Percentiles rank a stretch among this genome's conserved stretches.
phyloP scores from a whole-genome alignment of 1,140 invertebrate genomes.

The Conus betulinus region DNA sequence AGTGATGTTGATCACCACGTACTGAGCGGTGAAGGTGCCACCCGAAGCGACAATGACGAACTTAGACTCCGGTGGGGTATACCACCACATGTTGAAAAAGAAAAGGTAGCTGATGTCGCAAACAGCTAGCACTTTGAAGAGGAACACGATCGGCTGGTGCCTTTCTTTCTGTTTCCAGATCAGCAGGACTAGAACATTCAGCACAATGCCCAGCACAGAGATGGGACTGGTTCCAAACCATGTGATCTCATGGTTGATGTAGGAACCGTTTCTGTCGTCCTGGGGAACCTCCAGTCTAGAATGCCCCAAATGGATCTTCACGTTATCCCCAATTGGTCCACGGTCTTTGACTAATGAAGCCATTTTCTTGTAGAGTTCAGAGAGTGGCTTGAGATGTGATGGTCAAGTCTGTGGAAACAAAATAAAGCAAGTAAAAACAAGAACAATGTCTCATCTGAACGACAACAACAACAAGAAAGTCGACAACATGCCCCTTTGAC shows the following conservation, averaged over 20 bases:
- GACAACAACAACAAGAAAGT: no score
- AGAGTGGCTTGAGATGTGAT: no score
- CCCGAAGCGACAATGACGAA: background rate
- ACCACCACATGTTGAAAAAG: constrained; percentile 1
- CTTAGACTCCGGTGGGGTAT: background rate
- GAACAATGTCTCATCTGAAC: no score
- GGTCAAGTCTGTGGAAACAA: background rate
- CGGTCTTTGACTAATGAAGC: background rate
- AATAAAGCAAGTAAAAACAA: background rate
- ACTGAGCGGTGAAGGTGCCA: background rate
- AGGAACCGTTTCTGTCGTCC: background rate
- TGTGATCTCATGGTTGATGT: background rate
- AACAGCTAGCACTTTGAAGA: background rate
- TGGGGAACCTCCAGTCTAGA: background rate
- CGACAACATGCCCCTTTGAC: no score
- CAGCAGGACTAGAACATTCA: background rate
- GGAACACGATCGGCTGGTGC: background rate
- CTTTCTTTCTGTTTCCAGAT: background rate
- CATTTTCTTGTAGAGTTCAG: no score
- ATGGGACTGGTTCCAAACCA: background rate
- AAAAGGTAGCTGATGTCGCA: background rate
- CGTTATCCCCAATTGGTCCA: background rate
- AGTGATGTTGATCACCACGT: background rate
- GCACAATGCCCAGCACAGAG: background rate
- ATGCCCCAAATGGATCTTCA: background rate